Evolutionary conservation across 35 echinoderm and acorn worm species (phyloP).

Genomic region (Ophioderma brevispina): DNA sequence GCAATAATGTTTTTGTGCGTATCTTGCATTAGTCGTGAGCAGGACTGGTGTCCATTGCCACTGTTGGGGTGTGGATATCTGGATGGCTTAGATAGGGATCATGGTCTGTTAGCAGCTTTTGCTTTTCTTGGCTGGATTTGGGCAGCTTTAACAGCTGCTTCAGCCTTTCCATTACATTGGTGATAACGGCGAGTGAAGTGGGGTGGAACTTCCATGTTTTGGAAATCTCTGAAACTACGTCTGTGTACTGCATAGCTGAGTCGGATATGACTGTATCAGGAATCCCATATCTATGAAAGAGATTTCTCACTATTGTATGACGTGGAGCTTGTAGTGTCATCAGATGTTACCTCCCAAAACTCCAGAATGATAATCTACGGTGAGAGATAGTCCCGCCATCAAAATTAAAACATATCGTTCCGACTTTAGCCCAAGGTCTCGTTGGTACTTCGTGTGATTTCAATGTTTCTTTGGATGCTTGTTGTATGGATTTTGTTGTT

Average conservation of each 20-base stretch:
- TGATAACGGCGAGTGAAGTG: not conserved
- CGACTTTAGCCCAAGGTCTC: conserved; percentile 52
- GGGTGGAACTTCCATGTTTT: not conserved
- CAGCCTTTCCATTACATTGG: conserved; percentile 4
- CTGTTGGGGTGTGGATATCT: conserved; percentile 9
- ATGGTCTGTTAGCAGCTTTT: not conserved
- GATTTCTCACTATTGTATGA: conserved; percentile 47
- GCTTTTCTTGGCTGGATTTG: not conserved
- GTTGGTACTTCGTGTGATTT: conserved; percentile 44
- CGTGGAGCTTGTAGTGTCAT: not conserved
- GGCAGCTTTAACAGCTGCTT: not conserved
- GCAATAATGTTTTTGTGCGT: not conserved
- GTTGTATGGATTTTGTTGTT: no score
- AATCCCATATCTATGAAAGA: conserved; percentile 40
- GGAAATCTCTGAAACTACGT: not conserved
- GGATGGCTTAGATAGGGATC: conserved; percentile 17
- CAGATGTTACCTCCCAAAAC: conserved; percentile 44
- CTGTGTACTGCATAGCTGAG: not conserved
- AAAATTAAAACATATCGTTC: conserved; percentile 38
- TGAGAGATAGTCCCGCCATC: conserved; percentile 53
- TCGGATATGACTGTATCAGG: conserved; percentile 18
- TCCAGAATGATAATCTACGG: conserved; percentile 55
- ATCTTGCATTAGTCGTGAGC: conserved; percentile 5
- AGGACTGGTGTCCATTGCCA: not conserved
- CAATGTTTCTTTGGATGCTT: conserved; percentile 9